phyloP scores from a whole-genome alignment of 2,888 invertebrate genomes.

The Caenorhabditis wallacei region DNA sequence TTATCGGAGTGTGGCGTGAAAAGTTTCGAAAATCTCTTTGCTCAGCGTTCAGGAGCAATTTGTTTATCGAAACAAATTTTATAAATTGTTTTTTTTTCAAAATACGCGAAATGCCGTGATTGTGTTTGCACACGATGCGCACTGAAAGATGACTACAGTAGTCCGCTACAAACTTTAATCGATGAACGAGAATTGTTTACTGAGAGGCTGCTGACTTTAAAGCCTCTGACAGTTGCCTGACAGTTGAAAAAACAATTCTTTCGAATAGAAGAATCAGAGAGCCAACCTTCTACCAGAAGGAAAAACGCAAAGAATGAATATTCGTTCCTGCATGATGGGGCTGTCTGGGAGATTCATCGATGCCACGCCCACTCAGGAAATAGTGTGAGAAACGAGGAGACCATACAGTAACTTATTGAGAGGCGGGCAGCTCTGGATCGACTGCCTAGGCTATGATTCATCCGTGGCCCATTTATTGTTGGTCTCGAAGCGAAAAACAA shows the following conservation, averaged over 20 bases:
- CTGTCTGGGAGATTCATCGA: neutral
- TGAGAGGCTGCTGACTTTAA: no score
- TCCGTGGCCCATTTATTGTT: neutral
- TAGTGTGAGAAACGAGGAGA: neutral
- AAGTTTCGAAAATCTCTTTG: constrained; percentile 1
- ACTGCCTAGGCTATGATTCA: no score
- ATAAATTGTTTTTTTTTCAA: neutral
- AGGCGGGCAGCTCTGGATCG: neutral
- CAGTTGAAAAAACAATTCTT: no score
- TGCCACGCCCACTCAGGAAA: neutral
- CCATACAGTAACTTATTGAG: neutral
- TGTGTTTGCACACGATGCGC: constrained; percentile 16
- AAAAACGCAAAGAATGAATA: neutral
- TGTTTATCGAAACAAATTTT: neutral
- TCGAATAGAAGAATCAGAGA: neutral
- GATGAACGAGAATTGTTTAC: no score
- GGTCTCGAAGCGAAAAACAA: neutral
- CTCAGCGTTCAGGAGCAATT: no score
- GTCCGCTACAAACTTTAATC: no score
- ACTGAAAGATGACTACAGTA: constrained; percentile 13
- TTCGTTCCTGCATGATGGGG: neutral
- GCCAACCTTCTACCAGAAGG: neutral
- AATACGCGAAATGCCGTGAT: constrained; percentile 7
- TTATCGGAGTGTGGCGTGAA: neutral
- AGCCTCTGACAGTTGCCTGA: no score